Evolutionary conservation across 1,140 invertebrate species (phyloP).

Genomic region (Olivierus martensii): DNA sequence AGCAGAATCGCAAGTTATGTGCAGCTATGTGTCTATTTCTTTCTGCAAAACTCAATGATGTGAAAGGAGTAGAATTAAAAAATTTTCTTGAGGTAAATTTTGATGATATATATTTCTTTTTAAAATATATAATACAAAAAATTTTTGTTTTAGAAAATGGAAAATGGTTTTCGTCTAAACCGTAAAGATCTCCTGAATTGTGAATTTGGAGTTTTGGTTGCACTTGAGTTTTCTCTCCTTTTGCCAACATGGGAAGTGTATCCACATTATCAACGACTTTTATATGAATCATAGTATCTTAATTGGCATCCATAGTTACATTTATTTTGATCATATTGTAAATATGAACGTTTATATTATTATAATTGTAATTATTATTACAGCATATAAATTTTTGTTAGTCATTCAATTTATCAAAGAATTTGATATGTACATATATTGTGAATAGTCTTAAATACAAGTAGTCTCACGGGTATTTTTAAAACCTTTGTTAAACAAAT

Average conservation of each 20-base stretch:
- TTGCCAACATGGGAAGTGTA: constrained; percentile 78
- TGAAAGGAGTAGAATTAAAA: constrained; percentile 44
- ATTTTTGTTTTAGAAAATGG: constrained; percentile 13
- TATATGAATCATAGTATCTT: constrained; percentile 27
- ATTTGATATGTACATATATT: no score
- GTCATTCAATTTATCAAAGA: no score
- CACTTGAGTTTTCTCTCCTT: constrained; percentile 86
- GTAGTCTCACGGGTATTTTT: no score
- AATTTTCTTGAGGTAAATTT: constrained; percentile 20
- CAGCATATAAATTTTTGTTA: no score
- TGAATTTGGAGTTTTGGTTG: constrained; percentile 88
- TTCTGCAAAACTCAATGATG: constrained; percentile 91
- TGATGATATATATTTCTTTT: no score
- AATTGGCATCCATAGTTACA: no score
- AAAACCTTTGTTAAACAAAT: no score
- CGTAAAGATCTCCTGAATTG: constrained; percentile 77
- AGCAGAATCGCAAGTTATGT: constrained; percentile 87
- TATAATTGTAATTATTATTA: no score
- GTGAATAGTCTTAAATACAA: no score
- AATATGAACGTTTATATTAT: no score
- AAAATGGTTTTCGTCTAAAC: constrained; percentile 47
- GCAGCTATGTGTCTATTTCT: constrained; percentile 86
- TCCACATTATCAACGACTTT: constrained; percentile 85
- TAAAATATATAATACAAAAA: no score
- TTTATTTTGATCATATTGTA: no score